Evolutionary conservation across 2,797 vertebrate genomes (phyloP), one percentile per base, ranked within the genome.

Genomic region (Chromis chromis): DNA sequence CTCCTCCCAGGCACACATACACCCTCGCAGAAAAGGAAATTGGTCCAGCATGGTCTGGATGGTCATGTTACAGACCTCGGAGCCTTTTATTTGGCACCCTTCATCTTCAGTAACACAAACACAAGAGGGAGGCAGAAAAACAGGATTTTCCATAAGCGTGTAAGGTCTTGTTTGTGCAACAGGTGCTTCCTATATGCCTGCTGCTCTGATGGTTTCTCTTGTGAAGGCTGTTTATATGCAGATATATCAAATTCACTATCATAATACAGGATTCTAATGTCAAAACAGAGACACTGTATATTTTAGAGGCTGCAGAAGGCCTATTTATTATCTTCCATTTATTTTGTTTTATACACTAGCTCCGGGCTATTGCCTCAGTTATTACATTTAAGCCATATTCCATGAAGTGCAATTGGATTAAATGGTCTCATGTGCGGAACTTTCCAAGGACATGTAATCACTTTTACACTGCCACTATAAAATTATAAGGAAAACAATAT

Each of bases 31-130:
- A 13, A 90, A 90, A 19, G 94, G 92, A 62, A 94, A 94, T 50
- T 78, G 81, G 0, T 94, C 85, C 76, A 93, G 62, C 68, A 96
- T 87, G 21, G 84, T 85, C 58, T 92, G 92, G 76, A 96, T 91
- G 65, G 93, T 95, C 91, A 89, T 76, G 70, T 95, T 96, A 92
- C 96, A 98, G 58, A 40, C 81, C 65, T 83, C 66, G 65, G 82
- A 70, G 63, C 94, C 93, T 87, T 91, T 95, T 83, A 94, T 89
- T 83, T 93, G 92, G 88, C 96, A 96, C 75, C 80, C 83, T 65
- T 93, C 92, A 90, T 90, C 96, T 96, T 79, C 71, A 76, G 85
- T 82, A 62, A 76, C 72, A 87, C 49, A 86, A 73, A 89, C 69
- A 88, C 64, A 74, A 65, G 50, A 53, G 52, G 54, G 78, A 86